Percentiles rank a stretch among this genome's conserved stretches.
These are phyloP conservation scores for Drosophila atripex DNA, from an alignment of 2,888 invertebrate species.

Conservation along the genomic window DNA sequence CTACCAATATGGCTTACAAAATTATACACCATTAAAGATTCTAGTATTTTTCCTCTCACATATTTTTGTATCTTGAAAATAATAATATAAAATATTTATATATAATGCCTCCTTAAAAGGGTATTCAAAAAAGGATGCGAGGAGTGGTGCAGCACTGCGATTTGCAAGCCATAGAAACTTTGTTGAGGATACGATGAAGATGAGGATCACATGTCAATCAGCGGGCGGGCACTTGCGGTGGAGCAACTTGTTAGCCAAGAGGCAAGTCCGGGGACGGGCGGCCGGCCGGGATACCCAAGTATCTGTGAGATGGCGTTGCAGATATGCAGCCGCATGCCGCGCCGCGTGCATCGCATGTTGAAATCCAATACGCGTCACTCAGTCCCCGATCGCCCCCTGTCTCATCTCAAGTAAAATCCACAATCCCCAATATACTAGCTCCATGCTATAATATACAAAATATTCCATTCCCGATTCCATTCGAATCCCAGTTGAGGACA, in stretches of 20 bases:
- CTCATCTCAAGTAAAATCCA: constrained; percentile 8
- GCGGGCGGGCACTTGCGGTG: constrained; percentile 46
- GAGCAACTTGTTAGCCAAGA: constrained; percentile 32
- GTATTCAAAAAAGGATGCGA: constrained; percentile 1
- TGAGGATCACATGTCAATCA: constrained; percentile 78
- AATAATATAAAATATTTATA: too few relatives aligned
- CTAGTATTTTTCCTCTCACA: too few relatives aligned
- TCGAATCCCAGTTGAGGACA: constrained; percentile 45
- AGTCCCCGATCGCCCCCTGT: constrained; percentile 27
- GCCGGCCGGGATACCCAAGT: constrained; percentile 13
- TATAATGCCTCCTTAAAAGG: neutral
- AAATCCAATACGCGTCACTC: constrained; percentile 75
- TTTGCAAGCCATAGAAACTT: constrained; percentile 56
- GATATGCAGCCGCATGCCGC: constrained; percentile 71
- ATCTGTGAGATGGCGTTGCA: constrained; percentile 70
- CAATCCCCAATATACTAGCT: neutral
- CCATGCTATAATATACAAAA: neutral
- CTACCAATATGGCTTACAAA: too few relatives aligned
- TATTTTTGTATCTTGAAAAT: too few relatives aligned
- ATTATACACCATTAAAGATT: too few relatives aligned
- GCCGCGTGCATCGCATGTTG: constrained; percentile 72
- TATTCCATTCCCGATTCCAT: constrained; percentile 22
- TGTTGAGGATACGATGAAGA: constrained; percentile 53
- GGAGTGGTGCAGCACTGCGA: constrained; percentile 6
- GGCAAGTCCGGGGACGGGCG: constrained; percentile 10